phyloP scores from a whole-genome alignment of 2,797 vertebrate genomes.

The Oreortyx pictus region DNA sequence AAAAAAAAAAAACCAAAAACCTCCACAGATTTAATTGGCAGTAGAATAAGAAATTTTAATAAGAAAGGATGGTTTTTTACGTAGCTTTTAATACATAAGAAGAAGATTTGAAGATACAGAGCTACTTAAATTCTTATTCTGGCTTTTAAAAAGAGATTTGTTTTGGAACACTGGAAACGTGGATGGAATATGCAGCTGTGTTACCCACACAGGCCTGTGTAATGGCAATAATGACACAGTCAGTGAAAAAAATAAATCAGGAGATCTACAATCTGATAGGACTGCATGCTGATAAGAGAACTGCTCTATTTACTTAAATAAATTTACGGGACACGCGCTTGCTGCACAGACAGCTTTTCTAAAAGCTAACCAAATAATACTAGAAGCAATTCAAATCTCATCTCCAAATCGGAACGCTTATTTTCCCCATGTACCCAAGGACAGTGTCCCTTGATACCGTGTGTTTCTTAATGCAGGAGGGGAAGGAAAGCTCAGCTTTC shows the following conservation, averaged over 20 bases:
- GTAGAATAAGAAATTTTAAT: background rate
- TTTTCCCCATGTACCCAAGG: background rate
- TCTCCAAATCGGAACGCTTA: background rate
- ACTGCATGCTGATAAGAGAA: background rate
- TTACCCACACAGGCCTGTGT: background rate
- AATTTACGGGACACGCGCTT: background rate
- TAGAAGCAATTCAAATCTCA: background rate
- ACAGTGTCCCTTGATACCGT: background rate
- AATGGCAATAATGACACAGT: background rate
- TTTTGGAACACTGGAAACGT: background rate
- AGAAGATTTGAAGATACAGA: background rate
- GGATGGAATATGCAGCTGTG: background rate
- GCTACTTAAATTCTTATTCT: constrained; percentile 8
- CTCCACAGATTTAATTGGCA: background rate
- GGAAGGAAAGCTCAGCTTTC: background rate
- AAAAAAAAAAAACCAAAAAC: background rate
- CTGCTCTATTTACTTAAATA: background rate
- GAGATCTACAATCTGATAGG: background rate
- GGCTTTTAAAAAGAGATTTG: background rate
- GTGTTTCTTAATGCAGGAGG: background rate
- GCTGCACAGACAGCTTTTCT: background rate
- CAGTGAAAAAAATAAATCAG: background rate
- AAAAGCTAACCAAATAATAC: background rate
- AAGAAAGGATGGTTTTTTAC: background rate
- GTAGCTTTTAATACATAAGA: background rate